Base-by-base conservation (phyloP, 2,113 vertebrate genomes). In the Mystacornis crossleyi region DNA sequence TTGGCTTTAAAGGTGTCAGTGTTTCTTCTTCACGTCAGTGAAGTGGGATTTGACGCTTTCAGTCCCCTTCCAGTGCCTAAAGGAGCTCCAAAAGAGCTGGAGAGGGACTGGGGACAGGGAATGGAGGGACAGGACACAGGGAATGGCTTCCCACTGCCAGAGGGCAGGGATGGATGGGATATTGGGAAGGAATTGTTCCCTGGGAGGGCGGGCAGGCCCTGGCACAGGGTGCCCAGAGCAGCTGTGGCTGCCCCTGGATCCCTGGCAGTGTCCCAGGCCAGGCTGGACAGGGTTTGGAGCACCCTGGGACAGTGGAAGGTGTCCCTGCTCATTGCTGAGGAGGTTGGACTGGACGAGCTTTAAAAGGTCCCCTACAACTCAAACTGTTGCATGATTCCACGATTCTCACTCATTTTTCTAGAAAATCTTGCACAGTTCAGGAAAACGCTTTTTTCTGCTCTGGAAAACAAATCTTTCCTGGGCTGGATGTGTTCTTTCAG, bases 131-230 rank as follows among this genome's bases (percentile, higher is more conserved):
- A 61, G 70, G 61, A n/a, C 33, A 36, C 4, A 23, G 36, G 45
- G 31, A 81, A 33, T 43, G 67, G 66, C 31, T 64, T 26, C 31
- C n/a, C 20, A 42, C 4, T 80, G 85, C 20, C 31, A 57, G 42
- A 80, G 58, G 34, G 25, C 57, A 50, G 34, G 25, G 17, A 0
- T 15, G 0, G 36, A 0, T 29, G 77, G 33, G 28, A n/a, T n/a
- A 5, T 3, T 60, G 47, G 20, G 57, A 1, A 66, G 43, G 18
- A 73, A 53, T 73, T 73, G 0, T 1, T 48, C 1, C 1, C 34
- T 66, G 14, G 0, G 26, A 65, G 12, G 12, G 4, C 28, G 58
- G 14, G 0, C 0, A 43, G 26, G 6, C 34, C 45, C 62, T 55
- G 66, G 74, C 48, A 48, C 65, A 69, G 66, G 29, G 6, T 43